A percentile compares a stretch with the other conserved stretches of the same genome.
phyloP scores from a whole-genome alignment of 1,140 invertebrate species.

The Himalopsyche phryganea region DNA sequence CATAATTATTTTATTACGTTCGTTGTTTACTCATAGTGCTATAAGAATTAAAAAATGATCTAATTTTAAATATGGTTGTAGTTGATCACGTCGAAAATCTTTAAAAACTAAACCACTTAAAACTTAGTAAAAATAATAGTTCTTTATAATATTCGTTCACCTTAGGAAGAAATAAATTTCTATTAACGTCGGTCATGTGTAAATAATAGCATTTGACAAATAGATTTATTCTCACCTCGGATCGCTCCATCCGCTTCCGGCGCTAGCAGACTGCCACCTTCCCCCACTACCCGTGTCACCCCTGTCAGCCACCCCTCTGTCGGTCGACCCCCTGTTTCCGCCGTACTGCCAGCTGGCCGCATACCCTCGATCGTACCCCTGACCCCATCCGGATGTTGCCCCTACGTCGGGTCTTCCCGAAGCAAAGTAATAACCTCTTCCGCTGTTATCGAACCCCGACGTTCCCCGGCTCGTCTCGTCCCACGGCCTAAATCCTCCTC shows the following conservation, averaged over 20 bases:
- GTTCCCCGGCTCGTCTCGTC: conserved; percentile 52
- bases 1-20: too few species aligned
- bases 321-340: conserved; percentile 2
- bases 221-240: conserved; percentile 24
- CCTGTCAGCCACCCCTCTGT: too few species aligned
- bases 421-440: conserved; percentile 55
- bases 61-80: too few species aligned
- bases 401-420: conserved; percentile 47
- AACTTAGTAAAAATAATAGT: too few species aligned
- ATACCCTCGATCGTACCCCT: conserved; percentile 27
- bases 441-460: conserved; percentile 50
- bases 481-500: conserved; percentile 51
- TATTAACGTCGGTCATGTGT: too few species aligned
- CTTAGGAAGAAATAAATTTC: too few species aligned
- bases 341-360: conserved; percentile 31
- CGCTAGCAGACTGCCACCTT: conserved; percentile 15
- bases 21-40: too few species aligned
- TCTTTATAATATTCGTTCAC: too few species aligned
- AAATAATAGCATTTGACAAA: too few species aligned
- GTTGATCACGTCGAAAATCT: too few species aligned
- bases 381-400: conserved; percentile 36
- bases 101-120: too few species aligned
- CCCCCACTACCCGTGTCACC: not conserved
- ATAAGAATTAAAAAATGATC: too few species aligned
- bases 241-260: conserved; percentile 23